phyloP scores from a whole-genome alignment of 2,113 vertebrate genomes.

The Coptodon rendalli region DNA sequence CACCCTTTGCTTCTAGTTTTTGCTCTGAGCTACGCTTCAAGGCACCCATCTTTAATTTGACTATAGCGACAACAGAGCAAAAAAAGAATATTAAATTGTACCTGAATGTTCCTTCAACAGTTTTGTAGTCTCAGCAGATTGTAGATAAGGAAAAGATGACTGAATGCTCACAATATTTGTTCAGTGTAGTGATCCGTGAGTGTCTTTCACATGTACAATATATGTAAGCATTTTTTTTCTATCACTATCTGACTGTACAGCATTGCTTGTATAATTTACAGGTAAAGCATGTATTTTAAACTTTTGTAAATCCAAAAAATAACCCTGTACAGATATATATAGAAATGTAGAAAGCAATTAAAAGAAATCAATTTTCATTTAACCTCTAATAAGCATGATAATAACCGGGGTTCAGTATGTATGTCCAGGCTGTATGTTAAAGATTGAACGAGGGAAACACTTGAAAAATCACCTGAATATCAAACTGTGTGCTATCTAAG shows the following conservation, averaged over 20 bases:
- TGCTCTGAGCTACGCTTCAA: not conserved
- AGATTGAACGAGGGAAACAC: conserved; percentile 86
- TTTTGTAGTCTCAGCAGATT: conserved; percentile 43
- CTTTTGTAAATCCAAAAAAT: conserved; percentile 56
- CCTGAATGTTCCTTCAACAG: not conserved
- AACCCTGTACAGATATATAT: conserved; percentile 58
- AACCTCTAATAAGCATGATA: conserved; percentile 79
- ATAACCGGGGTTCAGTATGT: conserved; percentile 62
- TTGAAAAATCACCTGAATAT: conserved; percentile 81
- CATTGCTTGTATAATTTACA: conserved; percentile 87
- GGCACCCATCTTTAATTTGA: not conserved
- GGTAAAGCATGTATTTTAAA: conserved; percentile 74
- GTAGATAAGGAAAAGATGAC: not conserved
- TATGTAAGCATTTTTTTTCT: conserved; percentile 70
- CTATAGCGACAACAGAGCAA: not conserved
- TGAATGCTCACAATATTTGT: conserved; percentile 11
- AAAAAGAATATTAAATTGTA: not conserved
- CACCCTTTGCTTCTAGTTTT: not conserved
- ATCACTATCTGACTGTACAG: conserved; percentile 87
- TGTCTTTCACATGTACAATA: conserved; percentile 57
- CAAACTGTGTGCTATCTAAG: conserved; percentile 68
- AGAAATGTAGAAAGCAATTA: conserved; percentile 51
- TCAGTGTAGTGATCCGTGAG: conserved; percentile 53
- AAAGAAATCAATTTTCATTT: conserved; percentile 44
- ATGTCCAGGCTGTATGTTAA: conserved; percentile 75